Evolutionary conservation across 2,888 invertebrate species (phyloP).

Genomic region (Cryptus armator): DNA sequence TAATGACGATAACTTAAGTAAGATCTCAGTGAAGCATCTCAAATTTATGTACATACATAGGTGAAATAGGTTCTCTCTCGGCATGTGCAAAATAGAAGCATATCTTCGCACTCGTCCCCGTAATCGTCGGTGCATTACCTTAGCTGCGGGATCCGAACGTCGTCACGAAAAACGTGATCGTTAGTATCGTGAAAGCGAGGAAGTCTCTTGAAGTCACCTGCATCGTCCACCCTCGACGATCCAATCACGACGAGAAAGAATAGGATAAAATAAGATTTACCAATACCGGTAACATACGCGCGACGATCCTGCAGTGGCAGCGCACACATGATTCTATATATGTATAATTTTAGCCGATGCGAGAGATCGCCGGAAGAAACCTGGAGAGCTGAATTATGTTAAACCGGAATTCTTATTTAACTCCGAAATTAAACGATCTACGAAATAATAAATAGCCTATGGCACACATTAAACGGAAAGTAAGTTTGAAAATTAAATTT

Average conservation of each 20-base stretch:
- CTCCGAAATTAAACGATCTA: too few relatives aligned
- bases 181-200: constrained; percentile 58
- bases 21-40: too few relatives aligned
- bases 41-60: too few relatives aligned
- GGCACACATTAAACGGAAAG: too few relatives aligned
- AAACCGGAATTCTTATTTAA: too few relatives aligned
- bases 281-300: constrained; percentile 19
- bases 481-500: too few relatives aligned
- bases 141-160: not conserved
- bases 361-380: not conserved
- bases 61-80: not conserved
- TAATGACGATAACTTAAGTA: too few relatives aligned
- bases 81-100: constrained; percentile 4
- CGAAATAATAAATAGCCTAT: too few relatives aligned
- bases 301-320: not conserved
- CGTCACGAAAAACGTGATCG: constrained; percentile 61
- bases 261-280: constrained; percentile 8
- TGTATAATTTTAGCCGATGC: not conserved
- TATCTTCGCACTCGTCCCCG: constrained; percentile 18
- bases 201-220: constrained; percentile 38
- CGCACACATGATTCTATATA: not conserved
- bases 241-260: constrained; percentile 19
- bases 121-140: constrained; percentile 24
- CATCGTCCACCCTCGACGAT: constrained; percentile 36
- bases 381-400: too few relatives aligned